phyloP scores from a whole-genome alignment of 1,140 invertebrate genomes.

The Lepidurus arcticus region DNA sequence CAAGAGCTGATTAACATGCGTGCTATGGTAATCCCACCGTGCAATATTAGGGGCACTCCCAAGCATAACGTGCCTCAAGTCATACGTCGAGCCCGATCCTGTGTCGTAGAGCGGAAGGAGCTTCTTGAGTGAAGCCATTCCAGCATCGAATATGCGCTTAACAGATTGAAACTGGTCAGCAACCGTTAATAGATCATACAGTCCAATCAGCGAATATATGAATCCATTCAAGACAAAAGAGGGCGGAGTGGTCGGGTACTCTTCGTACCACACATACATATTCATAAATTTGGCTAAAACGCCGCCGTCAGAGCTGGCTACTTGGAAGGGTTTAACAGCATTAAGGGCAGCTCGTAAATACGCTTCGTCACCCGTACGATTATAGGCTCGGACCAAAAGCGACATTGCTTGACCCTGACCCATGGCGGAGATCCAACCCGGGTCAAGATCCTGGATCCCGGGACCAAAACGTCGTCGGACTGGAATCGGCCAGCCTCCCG shows the following conservation, averaged over 20 bases:
- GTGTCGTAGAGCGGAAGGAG: constrained; percentile 91
- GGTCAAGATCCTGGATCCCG: constrained; percentile 68
- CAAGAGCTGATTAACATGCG: constrained; percentile 93
- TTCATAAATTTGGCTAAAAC: constrained; percentile 77
- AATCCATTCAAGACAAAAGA: constrained; percentile 98
- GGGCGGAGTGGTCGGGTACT: constrained; percentile 88
- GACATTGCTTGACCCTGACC: constrained; percentile 95
- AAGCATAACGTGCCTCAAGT: constrained; percentile 81
- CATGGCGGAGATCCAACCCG: constrained; percentile 96
- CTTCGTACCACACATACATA: constrained; percentile 88
- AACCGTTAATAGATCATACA: constrained; percentile 82
- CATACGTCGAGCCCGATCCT: constrained; percentile 93
- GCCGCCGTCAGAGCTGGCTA: constrained; percentile 64
- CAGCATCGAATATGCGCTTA: constrained; percentile 70
- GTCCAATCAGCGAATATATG: constrained; percentile 92
- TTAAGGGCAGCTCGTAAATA: constrained; percentile 76
- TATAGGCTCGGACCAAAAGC: constrained; percentile 79
- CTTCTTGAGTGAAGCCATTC: constrained; percentile 80
- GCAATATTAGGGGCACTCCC: constrained; percentile 85
- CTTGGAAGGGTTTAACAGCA: constrained; percentile 73
- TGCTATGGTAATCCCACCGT: constrained; percentile 95
- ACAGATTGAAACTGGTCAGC: constrained; percentile 58
- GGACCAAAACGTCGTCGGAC: constrained; percentile 68
- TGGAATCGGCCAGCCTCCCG: constrained; percentile 84
- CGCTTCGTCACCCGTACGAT: constrained; percentile 65